phyloP scores from a whole-genome alignment of 2,113 vertebrate genomes.

The Pristiophorus japonicus region DNA sequence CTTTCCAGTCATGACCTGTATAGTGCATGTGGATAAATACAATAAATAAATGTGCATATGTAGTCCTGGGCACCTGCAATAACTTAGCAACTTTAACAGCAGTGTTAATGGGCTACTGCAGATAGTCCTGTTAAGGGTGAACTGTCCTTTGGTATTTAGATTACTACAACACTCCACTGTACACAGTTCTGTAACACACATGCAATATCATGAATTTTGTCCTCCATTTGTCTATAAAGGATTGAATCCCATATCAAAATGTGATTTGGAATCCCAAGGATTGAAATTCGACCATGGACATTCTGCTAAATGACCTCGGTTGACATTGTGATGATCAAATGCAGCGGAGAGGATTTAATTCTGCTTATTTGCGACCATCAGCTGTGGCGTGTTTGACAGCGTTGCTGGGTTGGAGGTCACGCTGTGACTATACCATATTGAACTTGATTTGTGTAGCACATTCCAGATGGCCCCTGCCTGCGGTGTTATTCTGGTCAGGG shows the following conservation, averaged over 20 bases:
- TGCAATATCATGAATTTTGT: conserved; percentile 11
- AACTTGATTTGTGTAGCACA: background rate
- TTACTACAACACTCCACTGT: conserved; percentile 3
- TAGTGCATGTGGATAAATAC: conserved; percentile 34
- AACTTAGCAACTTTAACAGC: conserved; percentile 33
- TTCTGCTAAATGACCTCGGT: background rate
- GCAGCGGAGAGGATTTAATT: background rate
- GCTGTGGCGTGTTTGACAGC: background rate
- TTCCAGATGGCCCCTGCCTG: background rate
- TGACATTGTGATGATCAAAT: conserved; percentile 18
- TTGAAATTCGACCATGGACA: background rate
- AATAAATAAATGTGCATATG: conserved; percentile 33
- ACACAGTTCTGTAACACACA: conserved; percentile 5
- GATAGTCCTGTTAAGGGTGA: background rate
- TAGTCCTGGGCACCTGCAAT: background rate
- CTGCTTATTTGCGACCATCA: conserved; percentile 10
- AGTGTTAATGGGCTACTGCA: conserved; percentile 24
- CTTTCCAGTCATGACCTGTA: conserved; percentile 25
- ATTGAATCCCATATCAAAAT: conserved; percentile 5
- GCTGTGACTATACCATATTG: background rate
- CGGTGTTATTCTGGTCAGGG: background rate
- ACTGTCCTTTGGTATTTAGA: conserved; percentile 19
- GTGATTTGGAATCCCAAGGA: conserved; percentile 30
- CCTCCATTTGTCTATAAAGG: conserved; percentile 26
- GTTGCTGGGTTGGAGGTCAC: background rate